Evolutionary conservation across 2,888 invertebrate genomes (phyloP), one percentile per base, ranked within the genome.

Genomic region (Elegia similella): DNA sequence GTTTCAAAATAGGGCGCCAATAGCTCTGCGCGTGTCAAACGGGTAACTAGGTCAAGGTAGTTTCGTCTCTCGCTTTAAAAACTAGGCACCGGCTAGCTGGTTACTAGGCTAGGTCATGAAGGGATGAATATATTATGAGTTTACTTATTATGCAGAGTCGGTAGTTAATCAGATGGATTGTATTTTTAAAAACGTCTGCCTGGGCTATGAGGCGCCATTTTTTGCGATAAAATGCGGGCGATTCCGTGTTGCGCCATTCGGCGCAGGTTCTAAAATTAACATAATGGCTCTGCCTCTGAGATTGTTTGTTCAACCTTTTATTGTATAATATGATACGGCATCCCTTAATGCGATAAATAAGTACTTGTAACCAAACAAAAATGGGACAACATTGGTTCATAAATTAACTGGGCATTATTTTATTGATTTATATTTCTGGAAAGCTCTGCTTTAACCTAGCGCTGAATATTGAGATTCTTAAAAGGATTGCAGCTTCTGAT

Each of bases 41-140:
- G 38, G 10, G n/a, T 38, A 38, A 68, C 68, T 75, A 73, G 83
- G 83, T 83, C 82, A 82, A 80, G 80, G 70, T 64, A 64, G 58
- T 63, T 68, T 67, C 70, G 71, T 63, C 52, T 80, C 77, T 77
- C 75, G 58, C 73, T 82, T 61, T 63, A 64, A 78, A 62, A 67
- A 50, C 34, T 66, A 67, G 65, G 64, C 67, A 52, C 62, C 62
- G 60, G 56, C 52, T 56, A 38, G 59, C 59, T 63, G 48, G 64
- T 66, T 64, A 66, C 64, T 65, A 63, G 65, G 65, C 64, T 75
- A 76, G 78, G 77, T 75, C 78, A 72, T 65, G 12, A 3, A 63
- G 58, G 56, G 66, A 69, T 71, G 67, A 61, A 65, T 63, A 38
- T 12, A 8, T 17, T 17, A 50, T 50, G 32, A 32, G 29, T 12